Percentiles rank a stretch among this genome's conserved stretches.
Evolutionary conservation across 2,888 invertebrate species (phyloP).

Genomic region (Pterostichus madidus): DNA sequence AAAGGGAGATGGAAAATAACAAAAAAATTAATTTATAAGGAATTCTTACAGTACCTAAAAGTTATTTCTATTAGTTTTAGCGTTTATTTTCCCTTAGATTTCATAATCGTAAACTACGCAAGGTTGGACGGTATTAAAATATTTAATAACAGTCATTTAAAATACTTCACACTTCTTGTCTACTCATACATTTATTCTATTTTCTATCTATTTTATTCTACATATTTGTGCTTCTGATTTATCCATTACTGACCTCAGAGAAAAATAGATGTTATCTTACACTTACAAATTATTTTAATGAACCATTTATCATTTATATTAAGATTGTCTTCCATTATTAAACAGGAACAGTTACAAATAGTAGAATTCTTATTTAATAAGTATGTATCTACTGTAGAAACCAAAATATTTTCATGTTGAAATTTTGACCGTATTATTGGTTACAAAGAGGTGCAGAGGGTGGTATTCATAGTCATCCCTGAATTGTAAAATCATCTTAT

Average conservation of each 20-base stretch:
- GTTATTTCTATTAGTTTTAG: slow-evolving; percentile 54
- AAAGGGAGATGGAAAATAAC: neutral
- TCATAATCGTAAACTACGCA: slow-evolving; percentile 45
- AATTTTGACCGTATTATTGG: neutral
- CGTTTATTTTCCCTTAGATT: slow-evolving; percentile 65
- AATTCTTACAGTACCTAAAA: neutral
- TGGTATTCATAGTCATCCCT: too few species aligned
- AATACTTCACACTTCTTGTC: slow-evolving; percentile 22
- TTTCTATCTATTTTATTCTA: slow-evolving; percentile 11
- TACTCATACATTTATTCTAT: slow-evolving; percentile 24
- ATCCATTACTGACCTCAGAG: slow-evolving; percentile 14
- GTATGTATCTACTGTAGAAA: neutral
- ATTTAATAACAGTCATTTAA: slow-evolving; percentile 39
- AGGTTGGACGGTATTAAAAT: slow-evolving; percentile 59
- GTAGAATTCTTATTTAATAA: slow-evolving; percentile 14
- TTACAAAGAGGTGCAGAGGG: too few species aligned
- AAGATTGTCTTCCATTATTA: slow-evolving; percentile 54
- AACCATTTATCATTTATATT: neutral
- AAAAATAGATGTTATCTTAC: neutral
- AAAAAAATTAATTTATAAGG: neutral
- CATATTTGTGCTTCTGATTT: slow-evolving; percentile 47
- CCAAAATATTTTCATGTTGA: neutral
- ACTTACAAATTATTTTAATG: neutral
- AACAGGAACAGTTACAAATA: slow-evolving; percentile 49
- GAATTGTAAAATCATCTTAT: too few species aligned